Evolutionary conservation across 2,797 vertebrate species (phyloP), one percentile per base, ranked within the genome.

Genomic region (Amniataba percoides): DNA sequence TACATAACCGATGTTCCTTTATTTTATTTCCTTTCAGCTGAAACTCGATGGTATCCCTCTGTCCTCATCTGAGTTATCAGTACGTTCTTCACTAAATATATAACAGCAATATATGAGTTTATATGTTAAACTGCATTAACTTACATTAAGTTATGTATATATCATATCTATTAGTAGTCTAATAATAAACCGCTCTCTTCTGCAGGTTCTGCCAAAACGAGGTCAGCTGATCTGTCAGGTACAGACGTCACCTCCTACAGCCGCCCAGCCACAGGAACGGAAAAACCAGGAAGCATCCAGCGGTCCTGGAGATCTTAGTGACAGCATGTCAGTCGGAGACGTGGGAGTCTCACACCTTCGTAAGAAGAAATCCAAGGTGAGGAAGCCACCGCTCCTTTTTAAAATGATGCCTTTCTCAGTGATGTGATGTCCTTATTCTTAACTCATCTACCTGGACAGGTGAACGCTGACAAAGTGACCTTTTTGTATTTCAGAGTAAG

Each of bases 281-380:
- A 73, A 51, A 7, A 84, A 89, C 62, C 94, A 94, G 15, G 97
- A 99, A n/a, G 95, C 89, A 66, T 99, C 97, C 5, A 97, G 96
- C 49, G 96, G 95, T 1, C 94, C 95, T 0, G 96, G 96, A 23
- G 97, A 99, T 80, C 82, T 97, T 78, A 98, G 96, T 0, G 97
- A 98, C 89, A 97, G 97, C 77, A 63, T 94, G 69, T 96, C 96
- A 0, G 88, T 95, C 0, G 90, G 90, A 0, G 96, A 96, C 14
- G 82, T 84, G 0, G 83, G 70, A 58, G 85, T 86, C 16, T 78
- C 92, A 11, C 90, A 74, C 10, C 45, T 83, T 2, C 85, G 84
- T 3, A 95, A 78, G 58, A 97, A 94, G 85, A 99, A 96, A 92
- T 91, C 85, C 70, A 97, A 94, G 94, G 98, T 97, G 58, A 74